Base-by-base conservation (phyloP, 2,888 invertebrate species). In the Dasysyrphus albostriatus region DNA sequence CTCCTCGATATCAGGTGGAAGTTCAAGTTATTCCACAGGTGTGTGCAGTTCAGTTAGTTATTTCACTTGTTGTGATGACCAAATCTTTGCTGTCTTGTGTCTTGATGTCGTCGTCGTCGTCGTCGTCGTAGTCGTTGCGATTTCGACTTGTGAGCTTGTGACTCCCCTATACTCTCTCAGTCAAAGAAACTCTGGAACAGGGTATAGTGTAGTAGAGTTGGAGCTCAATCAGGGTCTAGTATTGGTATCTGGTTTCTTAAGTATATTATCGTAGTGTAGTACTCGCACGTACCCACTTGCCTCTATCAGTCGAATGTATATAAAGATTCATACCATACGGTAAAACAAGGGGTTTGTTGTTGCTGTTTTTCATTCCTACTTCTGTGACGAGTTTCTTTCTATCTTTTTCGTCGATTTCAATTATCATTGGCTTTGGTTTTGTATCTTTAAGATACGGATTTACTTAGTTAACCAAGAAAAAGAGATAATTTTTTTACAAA, bases 11-110 rank as follows among this genome's bases (percentile, higher is more conserved):
- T 87, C 87, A 87, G 87, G 87, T 87, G 87, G 87, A 79, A 78
- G 83, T 83, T 74, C 78, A 74, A 87, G 83, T 87, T 87, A 78
- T 87, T 87, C 87, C 75, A 83, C 87, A 87, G 85, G 85, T 85
- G 85, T 85, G 82, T 85, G 85, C 77, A 78, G 85, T 69, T 51
- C 85, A 85, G 85, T 69, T 51, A 69, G 69, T 77, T 85, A 78
- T 82, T 85, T 77, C 85, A 82, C 77, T 85, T 85, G 85, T 77
- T 82, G 69, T 29, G 69, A 39, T 73, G 85, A 78, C 85, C 82
- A 82, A 78, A 78, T 74, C 79, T 32, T 44, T 29, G 59, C 19
- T 59, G 59, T 37, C 58, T 39, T 59, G 2, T 6, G 42, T 61
- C 49, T 75, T 29, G 69, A 67, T 42, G 56, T 63, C 19, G 67